Evolutionary conservation across 2,888 invertebrate species (phyloP).

Genomic region (Drosophila putrida): DNA sequence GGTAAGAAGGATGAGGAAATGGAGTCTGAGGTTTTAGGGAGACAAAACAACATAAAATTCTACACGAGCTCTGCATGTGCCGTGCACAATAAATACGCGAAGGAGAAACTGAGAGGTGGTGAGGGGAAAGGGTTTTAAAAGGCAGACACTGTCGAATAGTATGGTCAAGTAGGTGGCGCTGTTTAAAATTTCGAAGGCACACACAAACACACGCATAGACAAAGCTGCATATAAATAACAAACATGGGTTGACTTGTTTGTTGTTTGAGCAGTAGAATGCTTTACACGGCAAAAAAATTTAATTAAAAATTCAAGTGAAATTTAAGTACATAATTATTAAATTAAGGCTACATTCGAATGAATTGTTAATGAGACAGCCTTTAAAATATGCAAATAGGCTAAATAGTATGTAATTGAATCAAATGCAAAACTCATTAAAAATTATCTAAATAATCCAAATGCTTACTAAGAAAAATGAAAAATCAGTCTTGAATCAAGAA

Average conservation of each 20-base stretch:
- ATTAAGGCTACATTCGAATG: no score
- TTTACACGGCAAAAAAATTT: neutral
- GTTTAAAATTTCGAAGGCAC: slow-evolving; percentile 57
- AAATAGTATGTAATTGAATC: no score
- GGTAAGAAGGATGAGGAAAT: neutral
- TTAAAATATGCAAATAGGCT: no score
- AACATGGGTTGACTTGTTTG: slow-evolving; percentile 51
- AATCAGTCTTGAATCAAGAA: no score
- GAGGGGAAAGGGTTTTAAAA: neutral
- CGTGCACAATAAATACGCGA: slow-evolving; percentile 75
- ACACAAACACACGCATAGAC: slow-evolving; percentile 11
- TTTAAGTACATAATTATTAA: no score
- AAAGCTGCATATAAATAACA: slow-evolving; percentile 61
- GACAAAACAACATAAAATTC: slow-evolving; percentile 64
- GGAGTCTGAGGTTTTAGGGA: neutral
- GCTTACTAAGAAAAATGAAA: no score
- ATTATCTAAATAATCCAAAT: no score
- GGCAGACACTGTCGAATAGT: slow-evolving; percentile 53
- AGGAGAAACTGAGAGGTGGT: neutral
- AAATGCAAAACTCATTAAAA: no score
- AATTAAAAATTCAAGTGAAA: no score
- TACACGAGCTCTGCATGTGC: slow-evolving; percentile 65
- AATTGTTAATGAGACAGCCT: no score
- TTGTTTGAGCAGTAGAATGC: slow-evolving; percentile 23
- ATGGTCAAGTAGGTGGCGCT: slow-evolving; percentile 62